phyloP scores from a whole-genome alignment of 2,888 invertebrate species.

The Lapara coniferarum region DNA sequence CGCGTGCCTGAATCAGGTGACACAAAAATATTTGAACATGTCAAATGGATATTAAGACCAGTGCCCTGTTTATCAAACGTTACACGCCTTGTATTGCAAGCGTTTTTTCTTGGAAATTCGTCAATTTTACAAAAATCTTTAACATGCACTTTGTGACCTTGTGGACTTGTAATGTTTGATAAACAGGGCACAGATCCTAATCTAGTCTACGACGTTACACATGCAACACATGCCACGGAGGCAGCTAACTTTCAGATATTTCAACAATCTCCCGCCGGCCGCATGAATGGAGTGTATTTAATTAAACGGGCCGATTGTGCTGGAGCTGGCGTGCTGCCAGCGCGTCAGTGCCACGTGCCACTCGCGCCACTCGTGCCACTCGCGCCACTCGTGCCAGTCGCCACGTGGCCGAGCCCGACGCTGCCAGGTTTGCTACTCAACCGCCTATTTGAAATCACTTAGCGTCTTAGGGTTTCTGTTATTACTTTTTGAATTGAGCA shows the following conservation, averaged over 20 bases:
- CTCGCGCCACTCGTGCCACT: conserved; percentile 7
- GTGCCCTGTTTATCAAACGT: too few relatives aligned
- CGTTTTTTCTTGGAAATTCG: too few relatives aligned
- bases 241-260: conserved; percentile 26
- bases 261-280: conserved; percentile 31
- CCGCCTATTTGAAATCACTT: neutral
- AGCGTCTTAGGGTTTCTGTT: neutral
- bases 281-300: conserved; percentile 45
- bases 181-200: too few relatives aligned
- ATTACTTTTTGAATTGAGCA: neutral
- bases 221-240: conserved; percentile 20
- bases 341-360: conserved; percentile 19
- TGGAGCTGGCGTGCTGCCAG: conserved; percentile 38
- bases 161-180: too few relatives aligned
- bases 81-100: too few relatives aligned
- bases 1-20: too few relatives aligned
- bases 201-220: too few relatives aligned
- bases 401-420: neutral
- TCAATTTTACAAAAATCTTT: too few relatives aligned
- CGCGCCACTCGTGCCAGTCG: conserved; percentile 7
- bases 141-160: too few relatives aligned
- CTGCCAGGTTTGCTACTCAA: neutral
- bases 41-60: too few relatives aligned
- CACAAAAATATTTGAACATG: too few relatives aligned
- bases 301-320: conserved; percentile 35